Conservation (phyloP, 2,113 vertebrate species). For the Antechinus stuartii region DNA sequence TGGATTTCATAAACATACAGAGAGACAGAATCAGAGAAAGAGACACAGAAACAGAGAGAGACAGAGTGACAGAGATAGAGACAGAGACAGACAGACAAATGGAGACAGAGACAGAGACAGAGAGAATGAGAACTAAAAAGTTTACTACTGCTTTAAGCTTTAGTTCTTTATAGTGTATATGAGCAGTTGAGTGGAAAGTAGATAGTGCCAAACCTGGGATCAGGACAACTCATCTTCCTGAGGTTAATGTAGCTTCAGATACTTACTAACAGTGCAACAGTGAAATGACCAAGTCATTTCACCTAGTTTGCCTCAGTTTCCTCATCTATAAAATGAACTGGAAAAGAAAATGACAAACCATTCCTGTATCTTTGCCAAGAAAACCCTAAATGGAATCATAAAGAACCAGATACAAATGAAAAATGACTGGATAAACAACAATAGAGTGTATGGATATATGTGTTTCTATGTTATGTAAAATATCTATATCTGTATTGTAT, state of each 20-base stretch:
- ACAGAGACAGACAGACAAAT: too few species aligned
- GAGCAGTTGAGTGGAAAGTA: not conserved
- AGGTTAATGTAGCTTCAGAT: not conserved
- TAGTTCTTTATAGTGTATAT: not conserved
- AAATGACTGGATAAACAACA: not conserved
- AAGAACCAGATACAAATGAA: not conserved
- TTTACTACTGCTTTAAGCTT: not conserved
- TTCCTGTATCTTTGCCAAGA: not conserved
- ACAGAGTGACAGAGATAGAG: too few species aligned
- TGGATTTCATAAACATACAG: not conserved
- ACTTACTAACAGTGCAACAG: not conserved
- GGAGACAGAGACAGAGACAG: too few species aligned
- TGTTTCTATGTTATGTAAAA: not conserved
- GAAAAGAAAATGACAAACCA: not conserved
- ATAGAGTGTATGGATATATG: not conserved
- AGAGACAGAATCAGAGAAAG: too few species aligned
- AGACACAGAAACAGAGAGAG: too few species aligned
- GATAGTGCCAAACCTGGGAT: not conserved
- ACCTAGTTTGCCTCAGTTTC: not conserved
- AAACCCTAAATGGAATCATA: not conserved
- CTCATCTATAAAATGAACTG: not conserved
- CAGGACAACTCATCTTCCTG: too few species aligned
- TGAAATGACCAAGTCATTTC: not conserved
- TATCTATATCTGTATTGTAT: not conserved
- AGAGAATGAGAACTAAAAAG: too few species aligned